phyloP scores from a whole-genome alignment of 1,140 invertebrate genomes.

The Hycleus phaleratus region DNA sequence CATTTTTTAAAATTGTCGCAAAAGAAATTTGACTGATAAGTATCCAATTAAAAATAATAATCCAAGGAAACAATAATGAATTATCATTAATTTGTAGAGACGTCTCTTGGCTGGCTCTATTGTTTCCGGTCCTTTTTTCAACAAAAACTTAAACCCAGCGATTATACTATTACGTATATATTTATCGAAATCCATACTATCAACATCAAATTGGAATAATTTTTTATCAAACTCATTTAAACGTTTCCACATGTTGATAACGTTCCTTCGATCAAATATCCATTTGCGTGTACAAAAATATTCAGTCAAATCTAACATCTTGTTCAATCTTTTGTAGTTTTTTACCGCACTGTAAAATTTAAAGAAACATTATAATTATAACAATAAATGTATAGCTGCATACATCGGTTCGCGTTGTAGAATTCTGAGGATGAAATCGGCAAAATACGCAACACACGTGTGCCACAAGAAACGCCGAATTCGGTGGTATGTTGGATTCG shows the following conservation, averaged over 20 bases:
- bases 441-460: too few relatives aligned
- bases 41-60: not conserved
- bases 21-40: too few relatives aligned
- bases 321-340: too few relatives aligned
- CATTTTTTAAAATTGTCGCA: too few relatives aligned
- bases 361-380: too few relatives aligned
- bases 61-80: constrained; percentile 2
- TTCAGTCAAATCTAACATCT: not conserved
- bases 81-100: not conserved
- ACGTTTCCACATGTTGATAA: not conserved
- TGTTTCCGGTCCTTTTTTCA: constrained; percentile 7
- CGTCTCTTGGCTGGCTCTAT: not conserved
- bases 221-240: not conserved
- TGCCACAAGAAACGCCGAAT: too few relatives aligned
- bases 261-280: not conserved
- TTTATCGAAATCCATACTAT: not conserved
- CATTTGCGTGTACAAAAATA: not conserved
- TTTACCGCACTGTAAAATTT: too few relatives aligned
- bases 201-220: constrained; percentile 2
- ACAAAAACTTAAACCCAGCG: not conserved
- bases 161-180: not conserved
- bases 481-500: too few relatives aligned
- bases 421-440: too few relatives aligned
- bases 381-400: too few relatives aligned
- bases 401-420: too few relatives aligned